These are phyloP conservation scores for Capromys pilorides DNA, from an alignment of 2,797 vertebrate genomes.

Conservation along the genomic window DNA sequence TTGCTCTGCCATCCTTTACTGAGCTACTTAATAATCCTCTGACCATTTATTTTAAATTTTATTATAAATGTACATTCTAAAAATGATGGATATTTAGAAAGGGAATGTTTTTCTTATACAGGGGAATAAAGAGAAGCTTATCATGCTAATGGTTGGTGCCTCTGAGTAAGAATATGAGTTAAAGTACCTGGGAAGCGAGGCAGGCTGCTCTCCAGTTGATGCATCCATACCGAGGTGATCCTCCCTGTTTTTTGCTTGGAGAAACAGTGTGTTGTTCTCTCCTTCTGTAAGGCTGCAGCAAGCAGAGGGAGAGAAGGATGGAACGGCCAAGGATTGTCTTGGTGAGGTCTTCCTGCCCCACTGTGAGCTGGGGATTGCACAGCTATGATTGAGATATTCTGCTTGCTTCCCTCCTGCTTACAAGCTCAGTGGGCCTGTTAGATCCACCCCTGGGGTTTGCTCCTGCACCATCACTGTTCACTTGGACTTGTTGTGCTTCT, in stretches of 20 bases:
- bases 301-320: not conserved
- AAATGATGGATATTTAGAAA: not conserved
- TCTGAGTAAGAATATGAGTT: not conserved
- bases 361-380: not conserved
- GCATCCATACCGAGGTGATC: not conserved
- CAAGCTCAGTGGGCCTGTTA: not conserved
- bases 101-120: not conserved
- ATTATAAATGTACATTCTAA: not conserved
- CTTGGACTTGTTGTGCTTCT: not conserved
- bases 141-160: not conserved
- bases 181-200: not conserved
- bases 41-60: not conserved
- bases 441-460: not conserved
- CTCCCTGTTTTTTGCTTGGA: not conserved
- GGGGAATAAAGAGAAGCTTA: not conserved
- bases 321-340: not conserved
- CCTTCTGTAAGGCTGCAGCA: not conserved
- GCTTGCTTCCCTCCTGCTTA: not conserved
- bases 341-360: not conserved
- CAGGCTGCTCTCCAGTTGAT: not conserved
- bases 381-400: slow-evolving; percentile 1
- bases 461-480: not conserved
- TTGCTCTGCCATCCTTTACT: not conserved
- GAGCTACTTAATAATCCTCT: not conserved
- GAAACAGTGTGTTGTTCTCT: not conserved